These are phyloP conservation scores for Temnothorax ravouxi DNA, from an alignment of 2,888 invertebrate genomes.

Conservation along the genomic window DNA sequence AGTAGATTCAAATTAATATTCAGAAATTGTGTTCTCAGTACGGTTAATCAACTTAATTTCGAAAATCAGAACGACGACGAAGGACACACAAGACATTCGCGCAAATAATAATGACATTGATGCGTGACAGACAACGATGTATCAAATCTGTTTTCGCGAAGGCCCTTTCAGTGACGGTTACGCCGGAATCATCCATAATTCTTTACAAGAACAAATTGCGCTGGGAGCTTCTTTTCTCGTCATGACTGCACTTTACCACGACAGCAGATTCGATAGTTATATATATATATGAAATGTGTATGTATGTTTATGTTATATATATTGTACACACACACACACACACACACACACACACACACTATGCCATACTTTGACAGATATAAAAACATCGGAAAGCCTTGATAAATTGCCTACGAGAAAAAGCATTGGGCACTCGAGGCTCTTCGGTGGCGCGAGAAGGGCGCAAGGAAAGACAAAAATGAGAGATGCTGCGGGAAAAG, in stretches of 20 bases:
- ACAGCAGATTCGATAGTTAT: constrained; percentile 38
- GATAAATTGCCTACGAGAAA: constrained; percentile 83
- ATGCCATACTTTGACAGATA: constrained; percentile 80
- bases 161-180: constrained; percentile 61
- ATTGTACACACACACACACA: constrained; percentile 15
- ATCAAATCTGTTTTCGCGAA: constrained; percentile 64
- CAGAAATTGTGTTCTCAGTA: not conserved
- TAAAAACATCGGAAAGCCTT: constrained; percentile 81
- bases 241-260: constrained; percentile 63
- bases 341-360: constrained; percentile 25
- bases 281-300: not conserved
- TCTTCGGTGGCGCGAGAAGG: constrained; percentile 68
- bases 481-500: constrained; percentile 55
- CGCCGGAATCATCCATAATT: constrained; percentile 70
- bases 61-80: not conserved
- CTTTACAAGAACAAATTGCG: constrained; percentile 73
- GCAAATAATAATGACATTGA: constrained; percentile 66
- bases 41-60: not conserved
- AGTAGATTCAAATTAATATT: not conserved
- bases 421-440: constrained; percentile 79
- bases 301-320: no score
- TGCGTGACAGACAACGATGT: constrained; percentile 67
- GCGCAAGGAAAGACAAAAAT: constrained; percentile 60
- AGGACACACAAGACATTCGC: not conserved
- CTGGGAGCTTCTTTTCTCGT: constrained; percentile 68